phyloP scores from a whole-genome alignment of 2,888 invertebrate species.

The Drosophila antonietae region DNA sequence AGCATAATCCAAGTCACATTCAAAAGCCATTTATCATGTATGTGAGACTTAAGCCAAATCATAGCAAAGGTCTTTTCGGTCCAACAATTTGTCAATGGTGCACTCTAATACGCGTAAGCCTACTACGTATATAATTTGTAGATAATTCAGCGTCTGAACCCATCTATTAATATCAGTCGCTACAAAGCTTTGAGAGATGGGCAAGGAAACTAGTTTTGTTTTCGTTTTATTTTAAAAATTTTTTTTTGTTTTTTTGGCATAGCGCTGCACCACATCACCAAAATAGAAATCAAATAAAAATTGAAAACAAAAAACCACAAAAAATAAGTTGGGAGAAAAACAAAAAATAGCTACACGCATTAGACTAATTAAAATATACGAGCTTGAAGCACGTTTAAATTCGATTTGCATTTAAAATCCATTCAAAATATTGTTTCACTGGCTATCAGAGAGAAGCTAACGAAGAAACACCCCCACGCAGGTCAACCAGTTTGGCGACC shows the following conservation, averaged over 20 bases:
- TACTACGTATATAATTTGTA: constrained; percentile 21
- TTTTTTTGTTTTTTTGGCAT: constrained; percentile 32
- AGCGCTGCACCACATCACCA: constrained; percentile 49
- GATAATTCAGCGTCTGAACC: constrained; percentile 11
- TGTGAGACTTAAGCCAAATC: constrained; percentile 51
- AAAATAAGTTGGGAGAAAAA: constrained; percentile 10
- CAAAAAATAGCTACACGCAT: constrained; percentile 52
- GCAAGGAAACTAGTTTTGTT: constrained; percentile 45
- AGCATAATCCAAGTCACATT: constrained; percentile 71
- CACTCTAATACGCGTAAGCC: constrained; percentile 37
- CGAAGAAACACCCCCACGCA: constrained; percentile 51
- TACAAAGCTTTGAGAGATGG: not conserved
- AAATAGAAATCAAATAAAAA: constrained; percentile 72
- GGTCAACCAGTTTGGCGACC: constrained; percentile 69
- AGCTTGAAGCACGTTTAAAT: constrained; percentile 51
- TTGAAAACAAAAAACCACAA: constrained; percentile 25
- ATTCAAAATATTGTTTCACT: constrained; percentile 49
- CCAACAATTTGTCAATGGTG: constrained; percentile 74
- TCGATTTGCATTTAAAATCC: constrained; percentile 74
- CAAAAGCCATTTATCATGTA: constrained; percentile 70
- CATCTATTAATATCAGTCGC: constrained; percentile 45
- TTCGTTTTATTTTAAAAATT: not conserved
- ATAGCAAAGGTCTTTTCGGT: constrained; percentile 49
- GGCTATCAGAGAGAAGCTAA: constrained; percentile 18
- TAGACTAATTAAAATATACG: constrained; percentile 75